A percentile compares a stretch with the other conserved stretches of the same genome.
phyloP scores from a whole-genome alignment of 2,113 vertebrate species.

The Orthochromis indermauri region DNA sequence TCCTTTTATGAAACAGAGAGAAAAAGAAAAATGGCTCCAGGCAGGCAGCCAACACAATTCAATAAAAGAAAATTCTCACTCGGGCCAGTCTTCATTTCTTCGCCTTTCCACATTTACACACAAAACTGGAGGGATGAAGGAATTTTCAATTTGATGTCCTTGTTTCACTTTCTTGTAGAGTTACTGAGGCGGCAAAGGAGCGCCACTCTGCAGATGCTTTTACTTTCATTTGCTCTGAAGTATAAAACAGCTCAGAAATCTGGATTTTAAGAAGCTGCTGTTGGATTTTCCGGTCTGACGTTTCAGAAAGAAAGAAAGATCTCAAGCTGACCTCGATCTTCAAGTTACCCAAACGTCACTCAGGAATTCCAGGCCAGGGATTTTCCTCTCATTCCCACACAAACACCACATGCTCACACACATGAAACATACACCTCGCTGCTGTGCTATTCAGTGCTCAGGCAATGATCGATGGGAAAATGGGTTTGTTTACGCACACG shows the following conservation, averaged over 20 bases:
- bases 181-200: not conserved
- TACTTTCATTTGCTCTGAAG: not conserved
- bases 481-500: slow-evolving; percentile 23
- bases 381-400: slow-evolving; percentile 11
- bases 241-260: not conserved
- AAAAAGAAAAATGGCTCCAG: slow-evolving; percentile 42
- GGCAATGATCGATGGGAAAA: slow-evolving; percentile 49
- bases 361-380: slow-evolving; percentile 39
- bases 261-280: not conserved
- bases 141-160: slow-evolving; percentile 17
- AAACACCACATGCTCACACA: slow-evolving; percentile 13
- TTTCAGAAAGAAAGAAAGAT: not conserved
- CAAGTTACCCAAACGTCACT: slow-evolving; percentile 2
- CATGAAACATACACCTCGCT: slow-evolving; percentile 15
- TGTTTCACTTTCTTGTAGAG: not conserved
- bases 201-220: not conserved
- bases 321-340: not conserved
- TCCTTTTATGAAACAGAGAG: slow-evolving; percentile 44
- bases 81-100: slow-evolving; percentile 21
- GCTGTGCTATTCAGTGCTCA: slow-evolving; percentile 27
- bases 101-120: not conserved
- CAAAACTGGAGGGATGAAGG: not conserved
- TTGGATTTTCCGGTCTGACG: not conserved
- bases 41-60: slow-evolving; percentile 31
- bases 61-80: slow-evolving; percentile 48